A percentile compares a stretch with the other conserved stretches of the same genome.
Evolutionary conservation across 2,113 vertebrate species (phyloP).

Genomic region (Actenoides lindsayi): DNA sequence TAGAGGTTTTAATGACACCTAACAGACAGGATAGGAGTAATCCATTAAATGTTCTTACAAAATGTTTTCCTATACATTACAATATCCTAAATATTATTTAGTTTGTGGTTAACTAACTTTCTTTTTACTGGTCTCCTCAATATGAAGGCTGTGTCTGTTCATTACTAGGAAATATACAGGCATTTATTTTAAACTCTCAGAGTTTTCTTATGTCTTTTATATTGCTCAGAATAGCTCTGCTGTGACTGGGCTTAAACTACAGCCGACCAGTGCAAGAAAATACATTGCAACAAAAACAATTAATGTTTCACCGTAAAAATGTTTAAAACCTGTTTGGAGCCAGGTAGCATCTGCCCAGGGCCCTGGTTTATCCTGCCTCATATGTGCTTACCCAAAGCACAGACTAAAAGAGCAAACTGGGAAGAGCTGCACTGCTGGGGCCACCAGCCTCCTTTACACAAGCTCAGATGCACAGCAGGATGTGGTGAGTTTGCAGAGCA

Average conservation of each 20-base stretch:
- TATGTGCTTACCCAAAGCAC: neutral
- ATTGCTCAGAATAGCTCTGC: neutral
- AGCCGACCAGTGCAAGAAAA: neutral
- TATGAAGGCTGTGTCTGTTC: neutral
- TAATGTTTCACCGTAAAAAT: neutral
- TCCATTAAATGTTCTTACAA: neutral
- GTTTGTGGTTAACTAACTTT: neutral
- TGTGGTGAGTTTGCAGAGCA: neutral
- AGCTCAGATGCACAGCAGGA: accelerated
- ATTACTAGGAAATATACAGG: neutral
- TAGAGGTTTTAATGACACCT: neutral
- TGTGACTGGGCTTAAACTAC: neutral
- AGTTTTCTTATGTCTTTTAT: neutral
- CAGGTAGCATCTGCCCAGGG: neutral
- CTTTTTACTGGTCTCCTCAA: neutral
- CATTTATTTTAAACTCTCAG: neutral
- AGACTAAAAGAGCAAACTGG: neutral
- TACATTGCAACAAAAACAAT: neutral
- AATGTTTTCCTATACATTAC: neutral
- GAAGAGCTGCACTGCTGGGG: neutral
- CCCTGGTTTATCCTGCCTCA: neutral
- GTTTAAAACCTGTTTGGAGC: neutral
- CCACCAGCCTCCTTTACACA: neutral
- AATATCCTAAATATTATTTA: neutral
- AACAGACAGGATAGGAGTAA: neutral